Conservation (phyloP, 1,140 invertebrate species). For the Paracyclopina nana region DNA sequence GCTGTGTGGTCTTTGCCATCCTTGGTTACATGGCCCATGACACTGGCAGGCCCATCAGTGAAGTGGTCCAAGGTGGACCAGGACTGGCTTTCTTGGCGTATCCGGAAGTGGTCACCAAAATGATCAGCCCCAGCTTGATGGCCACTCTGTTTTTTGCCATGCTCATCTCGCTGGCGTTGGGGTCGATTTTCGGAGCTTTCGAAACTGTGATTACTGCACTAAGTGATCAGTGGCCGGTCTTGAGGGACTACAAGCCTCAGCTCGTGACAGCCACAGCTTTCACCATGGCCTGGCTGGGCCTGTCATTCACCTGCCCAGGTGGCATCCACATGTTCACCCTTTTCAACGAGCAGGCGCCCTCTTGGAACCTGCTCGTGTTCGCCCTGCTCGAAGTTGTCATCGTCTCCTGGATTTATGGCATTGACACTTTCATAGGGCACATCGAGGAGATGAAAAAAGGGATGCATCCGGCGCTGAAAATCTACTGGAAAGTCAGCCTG, state of each 20-base stretch:
- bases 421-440: conserved; percentile 10
- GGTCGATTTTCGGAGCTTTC: conserved; percentile 24
- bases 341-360: conserved; percentile 11
- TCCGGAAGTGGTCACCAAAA: conserved; percentile 26
- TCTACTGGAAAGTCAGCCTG: conserved; percentile 1
- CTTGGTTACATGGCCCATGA: conserved; percentile 55
- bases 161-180: conserved; percentile 26
- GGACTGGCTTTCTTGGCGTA: conserved; percentile 27
- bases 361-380: conserved; percentile 15
- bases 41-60: conserved; percentile 41
- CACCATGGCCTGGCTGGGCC: conserved; percentile 41
- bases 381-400: conserved; percentile 8
- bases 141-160: conserved; percentile 39
- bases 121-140: conserved; percentile 26
- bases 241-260: conserved; percentile 31
- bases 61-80: conserved; percentile 35
- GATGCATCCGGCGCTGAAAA: neutral
- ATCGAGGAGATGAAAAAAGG: conserved; percentile 1
- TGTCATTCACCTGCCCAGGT: conserved; percentile 11
- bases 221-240: conserved; percentile 46
- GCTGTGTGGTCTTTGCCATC: conserved; percentile 53
- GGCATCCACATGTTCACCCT: conserved; percentile 16
- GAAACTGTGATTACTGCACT: conserved; percentile 60
- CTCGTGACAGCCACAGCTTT: conserved; percentile 44
- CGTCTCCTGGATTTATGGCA: conserved; percentile 9